Conservation (phyloP, 2,888 invertebrate genomes). For the Nomada fabriciana region DNA sequence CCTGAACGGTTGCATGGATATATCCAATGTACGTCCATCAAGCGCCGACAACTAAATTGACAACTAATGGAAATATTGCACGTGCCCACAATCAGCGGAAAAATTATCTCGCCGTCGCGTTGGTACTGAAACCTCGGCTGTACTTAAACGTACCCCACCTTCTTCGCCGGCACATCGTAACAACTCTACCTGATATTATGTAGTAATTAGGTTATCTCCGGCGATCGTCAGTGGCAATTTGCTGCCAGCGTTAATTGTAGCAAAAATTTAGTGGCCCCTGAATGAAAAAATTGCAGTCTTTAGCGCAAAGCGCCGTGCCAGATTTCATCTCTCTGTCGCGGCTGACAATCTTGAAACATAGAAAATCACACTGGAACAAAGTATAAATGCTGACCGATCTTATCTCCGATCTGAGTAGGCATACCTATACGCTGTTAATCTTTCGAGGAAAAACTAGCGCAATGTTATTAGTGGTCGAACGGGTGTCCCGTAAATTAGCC, state of each 20-base stretch:
- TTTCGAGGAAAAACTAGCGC: neutral
- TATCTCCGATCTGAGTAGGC: conserved; percentile 24
- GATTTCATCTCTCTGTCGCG: conserved; percentile 38
- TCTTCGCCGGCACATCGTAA: conserved; percentile 38
- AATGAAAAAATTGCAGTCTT: conserved; percentile 54
- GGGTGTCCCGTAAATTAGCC: neutral
- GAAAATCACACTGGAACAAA: conserved; percentile 20
- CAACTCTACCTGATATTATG: conserved; percentile 56
- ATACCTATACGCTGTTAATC: neutral
- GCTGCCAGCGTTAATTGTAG: conserved; percentile 58
- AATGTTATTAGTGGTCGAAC: conserved; percentile 10
- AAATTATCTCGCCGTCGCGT: conserved; percentile 74
- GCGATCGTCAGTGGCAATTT: conserved; percentile 57
- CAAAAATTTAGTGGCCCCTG: conserved; percentile 47
- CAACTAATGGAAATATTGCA: conserved; percentile 83
- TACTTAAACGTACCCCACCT: conserved; percentile 61
- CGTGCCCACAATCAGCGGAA: conserved; percentile 73
- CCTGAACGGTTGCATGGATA: conserved; percentile 44
- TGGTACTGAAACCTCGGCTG: conserved; percentile 58
- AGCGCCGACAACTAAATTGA: conserved; percentile 82
- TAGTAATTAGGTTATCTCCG: conserved; percentile 61
- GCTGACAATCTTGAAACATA: conserved; percentile 19
- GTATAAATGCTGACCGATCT: conserved; percentile 27
- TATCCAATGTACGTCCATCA: conserved; percentile 72
- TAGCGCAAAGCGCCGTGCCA: conserved; percentile 33